Percentiles rank a stretch among this genome's conserved stretches.
Evolutionary conservation across 2,888 invertebrate species (phyloP).

Genomic region (Frankliniella fusca): DNA sequence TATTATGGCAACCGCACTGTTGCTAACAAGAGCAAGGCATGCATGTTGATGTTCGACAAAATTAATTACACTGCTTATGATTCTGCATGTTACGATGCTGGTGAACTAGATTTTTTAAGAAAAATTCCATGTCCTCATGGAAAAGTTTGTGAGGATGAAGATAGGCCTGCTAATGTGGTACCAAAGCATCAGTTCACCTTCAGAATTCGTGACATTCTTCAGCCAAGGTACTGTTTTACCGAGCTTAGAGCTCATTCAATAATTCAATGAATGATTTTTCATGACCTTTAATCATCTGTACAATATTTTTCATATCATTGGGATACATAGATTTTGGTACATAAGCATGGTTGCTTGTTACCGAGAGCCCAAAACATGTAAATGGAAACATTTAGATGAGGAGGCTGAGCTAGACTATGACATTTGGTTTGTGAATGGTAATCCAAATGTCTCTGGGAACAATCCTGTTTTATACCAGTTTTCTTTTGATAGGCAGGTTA

Average conservation of each 20-base stretch:
- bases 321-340: slow-evolving; percentile 79
- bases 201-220: slow-evolving; percentile 80
- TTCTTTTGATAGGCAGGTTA: slow-evolving; percentile 80
- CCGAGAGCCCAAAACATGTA: slow-evolving; percentile 70
- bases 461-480: slow-evolving; percentile 92
- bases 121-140: slow-evolving; percentile 77
- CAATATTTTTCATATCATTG: slow-evolving; percentile 40
- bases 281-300: slow-evolving; percentile 27
- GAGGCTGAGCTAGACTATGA: slow-evolving; percentile 69
- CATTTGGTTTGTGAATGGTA: slow-evolving; percentile 94
- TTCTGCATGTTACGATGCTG: slow-evolving; percentile 70
- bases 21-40: slow-evolving; percentile 66
- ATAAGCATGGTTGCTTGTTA: slow-evolving; percentile 91
- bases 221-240: slow-evolving; percentile 66
- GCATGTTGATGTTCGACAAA: slow-evolving; percentile 80
- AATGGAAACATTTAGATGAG: slow-evolving; percentile 74
- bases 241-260: neutral
- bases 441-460: slow-evolving; percentile 80
- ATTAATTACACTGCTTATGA: slow-evolving; percentile 81
- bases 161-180: slow-evolving; percentile 77
- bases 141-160: slow-evolving; percentile 87
- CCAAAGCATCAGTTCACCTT: slow-evolving; percentile 90
- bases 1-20: slow-evolving; percentile 77
- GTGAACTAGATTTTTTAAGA: slow-evolving; percentile 68
- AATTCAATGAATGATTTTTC: slow-evolving; percentile 10